These are phyloP conservation scores for Macropus fuliginosus DNA, from an alignment of 2,797 vertebrate genomes.

Conservation along the genomic window DNA sequence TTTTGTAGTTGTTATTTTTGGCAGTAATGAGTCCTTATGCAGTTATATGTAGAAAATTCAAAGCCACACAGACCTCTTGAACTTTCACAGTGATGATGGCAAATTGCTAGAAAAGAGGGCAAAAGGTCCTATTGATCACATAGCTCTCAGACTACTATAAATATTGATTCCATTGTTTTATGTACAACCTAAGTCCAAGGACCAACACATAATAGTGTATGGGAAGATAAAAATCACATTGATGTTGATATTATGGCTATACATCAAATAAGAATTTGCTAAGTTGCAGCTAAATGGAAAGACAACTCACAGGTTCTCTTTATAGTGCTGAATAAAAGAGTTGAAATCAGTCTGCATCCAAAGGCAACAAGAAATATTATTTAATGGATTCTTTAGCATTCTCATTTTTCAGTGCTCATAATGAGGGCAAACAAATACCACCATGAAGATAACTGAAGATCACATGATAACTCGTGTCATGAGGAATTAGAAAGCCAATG, in stretches of 20 bases:
- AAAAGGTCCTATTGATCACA: not conserved
- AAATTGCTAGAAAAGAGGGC: not conserved
- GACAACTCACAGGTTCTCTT: not conserved
- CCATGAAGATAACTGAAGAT: not conserved
- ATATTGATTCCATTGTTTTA: not conserved
- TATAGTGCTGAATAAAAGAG: not conserved
- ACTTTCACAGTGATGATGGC: not conserved
- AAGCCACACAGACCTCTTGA: not conserved
- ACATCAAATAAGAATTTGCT: not conserved
- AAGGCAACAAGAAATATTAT: not conserved
- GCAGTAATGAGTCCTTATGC: not conserved
- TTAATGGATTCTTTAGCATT: not conserved
- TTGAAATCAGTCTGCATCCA: not conserved
- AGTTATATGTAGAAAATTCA: not conserved
- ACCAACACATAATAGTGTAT: not conserved
- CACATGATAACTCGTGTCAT: not conserved
- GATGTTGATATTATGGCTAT: not conserved
- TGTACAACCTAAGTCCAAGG: not conserved
- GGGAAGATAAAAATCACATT: not conserved
- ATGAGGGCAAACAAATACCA: not conserved
- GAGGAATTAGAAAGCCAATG: not conserved
- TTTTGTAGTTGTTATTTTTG: not conserved
- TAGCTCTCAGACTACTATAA: not conserved
- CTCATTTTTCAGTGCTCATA: not conserved
- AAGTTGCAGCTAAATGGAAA: not conserved